A percentile compares a stretch with the other conserved stretches of the same genome.
These are phyloP conservation scores for Cosmia trapezina DNA, from an alignment of 2,888 invertebrate species.

Conservation along the genomic window DNA sequence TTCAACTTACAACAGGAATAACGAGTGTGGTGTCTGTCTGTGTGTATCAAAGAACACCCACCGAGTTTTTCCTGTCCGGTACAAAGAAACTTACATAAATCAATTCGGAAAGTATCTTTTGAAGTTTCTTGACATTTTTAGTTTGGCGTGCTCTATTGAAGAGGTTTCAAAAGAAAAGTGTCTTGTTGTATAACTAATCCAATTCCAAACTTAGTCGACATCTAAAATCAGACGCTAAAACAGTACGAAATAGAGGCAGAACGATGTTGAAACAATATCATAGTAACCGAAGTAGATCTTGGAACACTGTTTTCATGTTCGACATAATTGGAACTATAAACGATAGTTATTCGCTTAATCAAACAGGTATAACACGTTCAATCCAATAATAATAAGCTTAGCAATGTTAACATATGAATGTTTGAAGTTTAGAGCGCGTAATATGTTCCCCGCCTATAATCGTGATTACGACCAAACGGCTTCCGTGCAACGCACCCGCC, in stretches of 20 bases:
- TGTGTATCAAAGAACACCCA: slow-evolving; percentile 69
- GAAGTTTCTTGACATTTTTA: slow-evolving; percentile 41
- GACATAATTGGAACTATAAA: slow-evolving; percentile 20
- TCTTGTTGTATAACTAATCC: neutral
- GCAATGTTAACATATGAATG: slow-evolving; percentile 48
- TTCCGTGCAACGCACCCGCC: slow-evolving; percentile 80
- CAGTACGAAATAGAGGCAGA: neutral
- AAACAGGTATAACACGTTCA: slow-evolving; percentile 41
- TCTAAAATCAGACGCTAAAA: neutral
- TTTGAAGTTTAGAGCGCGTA: slow-evolving; percentile 54
- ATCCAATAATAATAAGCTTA: slow-evolving; percentile 53
- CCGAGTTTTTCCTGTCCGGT: slow-evolving; percentile 69
- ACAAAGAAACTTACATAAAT: slow-evolving; percentile 60
- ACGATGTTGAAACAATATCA: slow-evolving; percentile 4
- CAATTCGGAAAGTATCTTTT: slow-evolving; percentile 46
- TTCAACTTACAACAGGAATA: slow-evolving; percentile 66
- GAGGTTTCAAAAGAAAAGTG: neutral
- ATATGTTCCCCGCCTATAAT: slow-evolving; percentile 59
- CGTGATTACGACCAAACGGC: slow-evolving; percentile 73
- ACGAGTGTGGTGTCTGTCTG: slow-evolving; percentile 66
- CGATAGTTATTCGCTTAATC: slow-evolving; percentile 38
- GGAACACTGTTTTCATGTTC: slow-evolving; percentile 13
- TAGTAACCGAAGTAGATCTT: neutral
- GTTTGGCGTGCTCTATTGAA: slow-evolving; percentile 1
- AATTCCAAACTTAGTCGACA: no score